Conservation (phyloP, 2,888 invertebrate species). For the Standfussiana lucernea region DNA sequence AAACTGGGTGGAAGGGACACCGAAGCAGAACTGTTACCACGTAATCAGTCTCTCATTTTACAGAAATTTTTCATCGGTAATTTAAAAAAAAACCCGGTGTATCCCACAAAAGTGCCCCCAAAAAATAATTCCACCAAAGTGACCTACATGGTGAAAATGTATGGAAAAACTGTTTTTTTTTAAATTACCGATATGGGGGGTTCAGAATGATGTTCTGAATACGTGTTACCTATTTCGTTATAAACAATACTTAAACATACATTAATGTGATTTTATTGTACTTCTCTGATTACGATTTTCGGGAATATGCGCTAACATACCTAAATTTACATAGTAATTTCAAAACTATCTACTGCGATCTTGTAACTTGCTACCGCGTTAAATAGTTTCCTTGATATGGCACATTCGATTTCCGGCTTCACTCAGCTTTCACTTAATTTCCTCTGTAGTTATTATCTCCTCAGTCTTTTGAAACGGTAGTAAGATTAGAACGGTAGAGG, state of each 20-base stretch:
- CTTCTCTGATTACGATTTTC: neutral
- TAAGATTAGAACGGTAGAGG: neutral
- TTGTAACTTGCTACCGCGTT: neutral
- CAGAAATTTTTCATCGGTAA: too few species aligned
- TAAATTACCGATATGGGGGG: too few species aligned
- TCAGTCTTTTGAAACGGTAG: neutral
- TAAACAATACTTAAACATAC: neutral
- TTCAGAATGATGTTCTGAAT: too few species aligned
- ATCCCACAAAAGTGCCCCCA: too few species aligned
- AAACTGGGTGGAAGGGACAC: too few species aligned
- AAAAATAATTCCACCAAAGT: too few species aligned
- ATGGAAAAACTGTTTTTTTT: too few species aligned
- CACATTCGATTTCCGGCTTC: slow-evolving; percentile 44
- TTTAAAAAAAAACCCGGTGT: too few species aligned
- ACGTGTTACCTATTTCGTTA: too few species aligned
- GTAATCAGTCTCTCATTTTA: too few species aligned
- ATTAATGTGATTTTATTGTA: neutral
- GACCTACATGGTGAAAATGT: too few species aligned
- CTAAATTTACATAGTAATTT: neutral
- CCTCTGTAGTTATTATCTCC: slow-evolving; percentile 15
- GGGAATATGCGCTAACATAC: neutral
- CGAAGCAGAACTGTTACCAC: too few species aligned
- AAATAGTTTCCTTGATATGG: slow-evolving; percentile 38
- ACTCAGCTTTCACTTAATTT: slow-evolving; percentile 13
- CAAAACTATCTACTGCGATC: neutral